These are phyloP conservation scores for Myrmecobius fasciatus DNA, from an alignment of 2,113 vertebrate species.

Conservation along the genomic window DNA sequence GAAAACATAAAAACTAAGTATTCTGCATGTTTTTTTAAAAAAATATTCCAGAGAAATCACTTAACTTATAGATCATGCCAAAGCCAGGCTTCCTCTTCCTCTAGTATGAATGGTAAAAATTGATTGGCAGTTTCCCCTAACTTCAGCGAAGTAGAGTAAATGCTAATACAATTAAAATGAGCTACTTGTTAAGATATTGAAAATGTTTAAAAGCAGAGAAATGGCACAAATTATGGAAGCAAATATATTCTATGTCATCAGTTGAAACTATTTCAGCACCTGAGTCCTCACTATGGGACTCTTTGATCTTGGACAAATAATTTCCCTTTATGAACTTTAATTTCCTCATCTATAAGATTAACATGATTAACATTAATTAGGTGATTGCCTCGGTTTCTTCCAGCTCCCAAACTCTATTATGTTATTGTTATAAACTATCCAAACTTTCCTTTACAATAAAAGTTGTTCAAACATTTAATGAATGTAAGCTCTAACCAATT, in stretches of 20 bases:
- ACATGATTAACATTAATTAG: not conserved
- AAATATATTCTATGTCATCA: not conserved
- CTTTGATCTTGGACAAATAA: not conserved
- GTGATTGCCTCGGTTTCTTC: not conserved
- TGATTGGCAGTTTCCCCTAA: not conserved
- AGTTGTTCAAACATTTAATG: conserved; percentile 6
- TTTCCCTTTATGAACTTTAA: not conserved
- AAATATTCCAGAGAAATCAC: not conserved
- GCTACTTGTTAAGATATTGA: not conserved
- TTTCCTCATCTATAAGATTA: not conserved
- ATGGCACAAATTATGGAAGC: conserved; percentile 5
- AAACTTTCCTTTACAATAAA: not conserved
- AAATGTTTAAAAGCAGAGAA: conserved; percentile 13
- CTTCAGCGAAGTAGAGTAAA: not conserved
- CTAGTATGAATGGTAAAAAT: not conserved
- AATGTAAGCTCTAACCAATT: conserved; percentile 21
- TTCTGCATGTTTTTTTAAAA: not conserved
- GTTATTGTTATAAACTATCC: not conserved
- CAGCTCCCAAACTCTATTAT: not conserved
- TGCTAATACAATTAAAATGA: conserved; percentile 28
- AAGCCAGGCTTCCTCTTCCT: not conserved
- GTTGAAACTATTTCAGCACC: not conserved
- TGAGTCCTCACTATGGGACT: not conserved
- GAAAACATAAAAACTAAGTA: not conserved
- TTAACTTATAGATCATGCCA: not conserved